These are phyloP conservation scores for Cathartes aura DNA, from an alignment of 2,113 vertebrate species.

Conservation along the genomic window DNA sequence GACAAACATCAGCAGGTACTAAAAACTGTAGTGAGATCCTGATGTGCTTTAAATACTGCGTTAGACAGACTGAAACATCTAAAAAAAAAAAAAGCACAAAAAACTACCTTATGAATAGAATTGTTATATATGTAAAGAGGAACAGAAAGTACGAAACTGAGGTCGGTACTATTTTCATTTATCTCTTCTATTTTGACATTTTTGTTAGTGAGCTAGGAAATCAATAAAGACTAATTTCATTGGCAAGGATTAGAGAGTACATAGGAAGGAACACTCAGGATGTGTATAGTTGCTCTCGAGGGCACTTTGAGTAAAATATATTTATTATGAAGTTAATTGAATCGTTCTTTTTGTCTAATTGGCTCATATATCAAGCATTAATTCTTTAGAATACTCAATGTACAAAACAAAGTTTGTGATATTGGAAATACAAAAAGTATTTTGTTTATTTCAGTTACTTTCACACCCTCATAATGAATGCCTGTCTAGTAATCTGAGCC, in stretches of 20 bases:
- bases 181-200: constrained; percentile 62
- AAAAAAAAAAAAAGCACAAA: neutral
- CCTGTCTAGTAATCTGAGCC: neutral
- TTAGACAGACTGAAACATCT: neutral
- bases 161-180: constrained; percentile 51
- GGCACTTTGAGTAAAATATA: constrained; percentile 51
- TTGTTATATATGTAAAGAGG: neutral
- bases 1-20: neutral
- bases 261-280: constrained; percentile 31
- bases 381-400: neutral
- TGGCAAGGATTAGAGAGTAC: constrained; percentile 50
- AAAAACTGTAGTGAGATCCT: neutral
- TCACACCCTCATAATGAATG: neutral
- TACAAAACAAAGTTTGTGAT: neutral
- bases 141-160: constrained; percentile 48
- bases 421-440: neutral
- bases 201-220: constrained; percentile 61
- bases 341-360: constrained; percentile 42
- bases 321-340: constrained; percentile 41
- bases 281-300: constrained; percentile 49
- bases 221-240: constrained; percentile 68
- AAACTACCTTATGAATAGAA: neutral
- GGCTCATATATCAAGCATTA: constrained; percentile 36
- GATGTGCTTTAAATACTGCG: neutral
- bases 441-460: constrained; percentile 36